Base-by-base conservation (phyloP, 2,888 invertebrate genomes). In the Elegia similella region DNA sequence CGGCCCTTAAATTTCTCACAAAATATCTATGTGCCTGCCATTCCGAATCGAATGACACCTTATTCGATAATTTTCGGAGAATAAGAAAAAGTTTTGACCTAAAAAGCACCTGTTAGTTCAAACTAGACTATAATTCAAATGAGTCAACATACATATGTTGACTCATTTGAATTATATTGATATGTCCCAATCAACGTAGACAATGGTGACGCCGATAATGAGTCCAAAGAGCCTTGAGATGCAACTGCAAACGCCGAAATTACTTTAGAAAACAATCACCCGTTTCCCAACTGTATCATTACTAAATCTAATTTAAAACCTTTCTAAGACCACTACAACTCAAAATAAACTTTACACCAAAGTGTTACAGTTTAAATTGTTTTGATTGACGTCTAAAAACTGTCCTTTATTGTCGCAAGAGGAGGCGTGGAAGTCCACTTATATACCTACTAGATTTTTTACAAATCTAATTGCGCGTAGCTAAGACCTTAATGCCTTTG, bases 351-450 rank as follows among this genome's bases (percentile, higher is more conserved):
- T 44, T 16, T 59, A 56, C 15, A 0, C 6, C 10, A 30, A 55
- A 38, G 13, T 13, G 7, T 48, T 56, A 62, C 42, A 58, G 61
- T 59, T 61, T 50, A 58, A 63, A 62, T 42, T 58, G 29, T 7
- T 12, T 12, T 6, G 7, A 61, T 61, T 63, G 62, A 62, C 70
- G 61, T 60, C 63, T 63, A 79, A 80, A 86, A 84, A 86, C 64
- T 87, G 89, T 89, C 88, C 80, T 80, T 78, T 76, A 81, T 86
- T 87, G 86, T 86, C 88, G 82, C 86, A 85, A 84, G 64, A 75
- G 82, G 67, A 77, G 88, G 88, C 89, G 88, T 86, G 87, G 83
- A 81, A 78, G 73, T 80, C 76, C 65, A 80, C 76, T 75, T 73
- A 75, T 70, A 72, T 68, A 29, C 38, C 63, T 55, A 62, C 6